phyloP scores from a whole-genome alignment of 2,888 invertebrate genomes.

The Noctua fimbriata region DNA sequence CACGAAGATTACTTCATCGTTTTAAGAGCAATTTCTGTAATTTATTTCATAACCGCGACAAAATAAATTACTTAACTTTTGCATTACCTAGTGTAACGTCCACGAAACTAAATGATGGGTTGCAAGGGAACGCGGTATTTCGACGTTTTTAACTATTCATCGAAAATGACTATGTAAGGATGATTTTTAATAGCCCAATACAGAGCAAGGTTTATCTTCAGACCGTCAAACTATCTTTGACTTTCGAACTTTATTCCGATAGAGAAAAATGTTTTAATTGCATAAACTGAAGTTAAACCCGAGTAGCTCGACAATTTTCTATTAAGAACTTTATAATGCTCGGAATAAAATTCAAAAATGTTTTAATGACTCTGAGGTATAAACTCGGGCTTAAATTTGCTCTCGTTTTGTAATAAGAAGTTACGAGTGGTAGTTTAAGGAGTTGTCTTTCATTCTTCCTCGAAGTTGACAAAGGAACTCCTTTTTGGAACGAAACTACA shows the following conservation, averaged over 20 bases:
- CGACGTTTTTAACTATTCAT: neutral
- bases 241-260: neutral
- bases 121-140: neutral
- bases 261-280: neutral
- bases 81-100: neutral
- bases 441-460: neutral
- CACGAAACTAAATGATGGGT: slow-evolving; percentile 13
- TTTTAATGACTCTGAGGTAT: neutral
- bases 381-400: neutral
- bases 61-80: neutral
- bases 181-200: neutral
- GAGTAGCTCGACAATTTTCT: neutral
- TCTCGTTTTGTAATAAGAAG: slow-evolving; percentile 2
- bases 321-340: neutral
- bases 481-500: slow-evolving; percentile 7
- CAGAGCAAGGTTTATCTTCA: neutral
- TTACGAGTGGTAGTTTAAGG: neutral
- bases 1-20: neutral
- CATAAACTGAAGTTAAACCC: neutral
- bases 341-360: neutral
- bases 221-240: neutral
- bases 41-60: neutral
- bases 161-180: neutral
- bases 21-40: neutral
- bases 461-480: slow-evolving; percentile 8